These are phyloP conservation scores for Dreissena rostriformis DNA, from an alignment of 1,140 invertebrate genomes.

Conservation along the genomic window DNA sequence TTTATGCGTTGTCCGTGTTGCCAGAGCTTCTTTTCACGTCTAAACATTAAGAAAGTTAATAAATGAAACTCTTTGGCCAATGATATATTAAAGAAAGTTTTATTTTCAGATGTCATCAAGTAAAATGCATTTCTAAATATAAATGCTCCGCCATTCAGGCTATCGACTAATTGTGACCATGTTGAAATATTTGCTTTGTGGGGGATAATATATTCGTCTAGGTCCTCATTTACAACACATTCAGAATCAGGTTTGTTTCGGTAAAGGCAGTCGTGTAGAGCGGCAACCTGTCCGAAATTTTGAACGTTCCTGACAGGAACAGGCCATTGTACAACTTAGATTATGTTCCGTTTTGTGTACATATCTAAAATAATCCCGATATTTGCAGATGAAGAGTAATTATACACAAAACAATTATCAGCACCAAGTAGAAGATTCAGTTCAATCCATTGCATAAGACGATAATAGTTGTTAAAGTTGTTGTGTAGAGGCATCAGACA, in stretches of 20 bases:
- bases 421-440: conserved; percentile 93
- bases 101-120: conserved; percentile 31
- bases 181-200: not conserved
- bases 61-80: no score
- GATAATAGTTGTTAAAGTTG: conserved; percentile 88
- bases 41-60: no score
- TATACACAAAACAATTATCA: conserved; percentile 95
- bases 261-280: conserved; percentile 33
- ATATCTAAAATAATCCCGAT: conserved; percentile 87
- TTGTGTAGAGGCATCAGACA: conserved; percentile 97
- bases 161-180: conserved; percentile 9
- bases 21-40: no score
- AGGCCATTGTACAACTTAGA: conserved; percentile 92
- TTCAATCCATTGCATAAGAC: conserved; percentile 96
- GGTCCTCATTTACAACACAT: conserved; percentile 36
- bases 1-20: no score
- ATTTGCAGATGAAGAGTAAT: conserved; percentile 91
- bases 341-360: conserved; percentile 85
- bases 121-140: conserved; percentile 39
- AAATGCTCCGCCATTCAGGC: not conserved
- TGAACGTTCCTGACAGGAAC: conserved; percentile 83
- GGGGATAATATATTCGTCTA: conserved; percentile 50
- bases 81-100: no score
- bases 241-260: conserved; percentile 23
- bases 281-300: conserved; percentile 61